Conservation (phyloP, 1,140 invertebrate genomes). For the Cydia fagiglandana region DNA sequence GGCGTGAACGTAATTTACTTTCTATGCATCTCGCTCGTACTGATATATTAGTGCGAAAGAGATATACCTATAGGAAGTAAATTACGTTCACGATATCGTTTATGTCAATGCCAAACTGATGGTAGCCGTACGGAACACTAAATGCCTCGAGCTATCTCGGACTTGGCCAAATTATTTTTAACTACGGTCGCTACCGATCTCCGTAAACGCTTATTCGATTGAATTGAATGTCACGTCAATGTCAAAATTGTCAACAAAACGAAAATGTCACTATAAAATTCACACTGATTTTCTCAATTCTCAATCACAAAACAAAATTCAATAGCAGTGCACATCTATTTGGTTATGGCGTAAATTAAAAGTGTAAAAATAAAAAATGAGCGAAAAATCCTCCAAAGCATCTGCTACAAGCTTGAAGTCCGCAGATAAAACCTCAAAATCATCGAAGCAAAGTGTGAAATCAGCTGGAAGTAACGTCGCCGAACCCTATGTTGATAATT, state of each 20-base stretch:
- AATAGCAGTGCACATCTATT: conserved; percentile 33
- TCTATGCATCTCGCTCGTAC: too few species aligned
- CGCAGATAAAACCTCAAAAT: neutral
- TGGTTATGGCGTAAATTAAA: conserved; percentile 38
- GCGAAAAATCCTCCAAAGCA: conserved; percentile 35
- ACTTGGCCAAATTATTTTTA: too few species aligned
- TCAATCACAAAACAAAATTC: conserved; percentile 31
- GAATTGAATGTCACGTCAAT: conserved; percentile 40
- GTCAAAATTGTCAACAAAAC: conserved; percentile 35
- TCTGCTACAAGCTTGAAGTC: conserved; percentile 25
- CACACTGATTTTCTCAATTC: conserved; percentile 12
- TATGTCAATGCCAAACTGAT: too few species aligned
- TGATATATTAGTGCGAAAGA: too few species aligned
- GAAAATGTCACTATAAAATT: conserved; percentile 33
- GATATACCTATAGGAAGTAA: too few species aligned
- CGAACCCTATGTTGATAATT: conserved; percentile 32
- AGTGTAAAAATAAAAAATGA: conserved; percentile 48
- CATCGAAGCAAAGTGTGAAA: too few species aligned
- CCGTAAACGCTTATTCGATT: conserved; percentile 14
- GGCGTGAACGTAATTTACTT: too few species aligned
- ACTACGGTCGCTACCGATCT: neutral
- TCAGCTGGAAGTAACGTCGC: neutral
- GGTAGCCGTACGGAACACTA: too few species aligned
- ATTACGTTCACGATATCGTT: too few species aligned
- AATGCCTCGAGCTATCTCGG: too few species aligned